Conservation (phyloP, 2,113 vertebrate species). For the Hypanus sabinus region DNA sequence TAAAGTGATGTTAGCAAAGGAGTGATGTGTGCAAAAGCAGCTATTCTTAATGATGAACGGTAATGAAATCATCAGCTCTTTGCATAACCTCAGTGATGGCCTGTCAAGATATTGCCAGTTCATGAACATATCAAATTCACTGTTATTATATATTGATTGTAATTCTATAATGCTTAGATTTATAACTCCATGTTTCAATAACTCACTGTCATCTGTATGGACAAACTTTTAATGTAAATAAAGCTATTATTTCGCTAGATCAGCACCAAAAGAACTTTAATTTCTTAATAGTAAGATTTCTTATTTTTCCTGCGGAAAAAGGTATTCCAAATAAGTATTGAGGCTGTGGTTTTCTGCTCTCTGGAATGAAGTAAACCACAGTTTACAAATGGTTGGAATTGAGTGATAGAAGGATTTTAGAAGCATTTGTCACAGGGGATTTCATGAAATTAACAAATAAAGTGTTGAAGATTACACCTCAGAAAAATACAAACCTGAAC, state of each 20-base stretch:
- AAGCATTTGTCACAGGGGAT: not conserved
- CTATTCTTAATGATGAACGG: not conserved
- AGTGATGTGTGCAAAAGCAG: not conserved
- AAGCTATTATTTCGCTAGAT: not conserved
- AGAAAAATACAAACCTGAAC: not conserved
- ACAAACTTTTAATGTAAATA: not conserved
- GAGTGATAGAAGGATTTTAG: not conserved
- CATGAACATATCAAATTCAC: not conserved
- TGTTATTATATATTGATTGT: not conserved
- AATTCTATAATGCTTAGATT: not conserved
- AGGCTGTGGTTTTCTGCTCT: not conserved
- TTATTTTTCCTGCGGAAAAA: not conserved
- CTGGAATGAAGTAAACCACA: not conserved
- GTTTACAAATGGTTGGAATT: not conserved
- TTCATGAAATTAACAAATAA: not conserved
- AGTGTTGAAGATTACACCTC: not conserved
- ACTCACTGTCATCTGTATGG: not conserved
- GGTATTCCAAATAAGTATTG: not conserved
- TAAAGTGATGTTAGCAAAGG: not conserved
- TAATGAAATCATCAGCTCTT: not conserved
- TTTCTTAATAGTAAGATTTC: constrained; percentile 8
- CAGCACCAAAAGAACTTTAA: not conserved
- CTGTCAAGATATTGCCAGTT: not conserved
- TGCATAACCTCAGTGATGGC: not conserved
- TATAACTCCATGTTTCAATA: not conserved